Evolutionary conservation across 2,113 vertebrate genomes (phyloP).

Genomic region (Mus spicilegus): DNA sequence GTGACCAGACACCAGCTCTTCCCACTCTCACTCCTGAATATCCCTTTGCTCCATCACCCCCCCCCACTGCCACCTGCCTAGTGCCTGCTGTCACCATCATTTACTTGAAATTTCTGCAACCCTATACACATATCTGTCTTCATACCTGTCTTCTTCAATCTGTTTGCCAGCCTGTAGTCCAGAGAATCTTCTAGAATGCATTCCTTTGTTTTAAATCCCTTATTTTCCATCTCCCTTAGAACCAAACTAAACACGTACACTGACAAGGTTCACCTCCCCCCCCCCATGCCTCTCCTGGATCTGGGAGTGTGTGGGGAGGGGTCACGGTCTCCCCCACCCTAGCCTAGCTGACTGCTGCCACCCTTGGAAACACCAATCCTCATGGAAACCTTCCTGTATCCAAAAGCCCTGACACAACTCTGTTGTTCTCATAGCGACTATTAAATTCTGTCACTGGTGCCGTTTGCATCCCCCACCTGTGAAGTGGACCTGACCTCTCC

Average conservation of each 20-base stretch:
- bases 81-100: neutral
- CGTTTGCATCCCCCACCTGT: neutral
- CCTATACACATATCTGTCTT: neutral
- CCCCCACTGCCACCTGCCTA: neutral
- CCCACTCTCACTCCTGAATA: neutral
- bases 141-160: neutral
- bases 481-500: neutral
- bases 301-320: neutral
- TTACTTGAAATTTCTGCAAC: neutral
- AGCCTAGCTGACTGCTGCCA: neutral
- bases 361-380: neutral
- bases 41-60: too few relatives aligned
- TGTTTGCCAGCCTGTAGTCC: neutral
- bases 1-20: neutral
- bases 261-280: neutral
- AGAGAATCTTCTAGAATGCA: slow-evolving; percentile 13
- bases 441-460: neutral
- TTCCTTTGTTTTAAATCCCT: neutral
- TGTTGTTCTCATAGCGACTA: neutral
- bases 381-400: neutral
- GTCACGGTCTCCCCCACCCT: neutral
- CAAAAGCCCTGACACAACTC: neutral
- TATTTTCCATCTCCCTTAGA: neutral
- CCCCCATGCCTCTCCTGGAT: neutral
- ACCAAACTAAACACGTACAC: neutral